A percentile compares a stretch with the other conserved stretches of the same genome.
phyloP scores from a whole-genome alignment of 1,140 invertebrate species.

The Teleopsis dalmanni region DNA sequence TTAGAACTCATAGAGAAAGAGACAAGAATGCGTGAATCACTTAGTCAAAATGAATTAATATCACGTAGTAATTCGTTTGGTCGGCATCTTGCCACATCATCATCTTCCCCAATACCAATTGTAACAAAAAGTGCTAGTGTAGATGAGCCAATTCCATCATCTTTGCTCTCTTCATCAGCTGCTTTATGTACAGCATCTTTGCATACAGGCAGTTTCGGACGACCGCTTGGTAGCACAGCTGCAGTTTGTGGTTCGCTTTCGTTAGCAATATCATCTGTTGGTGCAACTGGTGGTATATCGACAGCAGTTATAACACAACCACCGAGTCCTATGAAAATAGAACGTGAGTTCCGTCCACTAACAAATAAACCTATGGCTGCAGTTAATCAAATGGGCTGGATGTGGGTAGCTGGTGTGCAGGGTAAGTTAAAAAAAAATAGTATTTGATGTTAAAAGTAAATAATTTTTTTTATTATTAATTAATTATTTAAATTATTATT shows the following conservation, averaged over 20 bases:
- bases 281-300: slow-evolving; percentile 23
- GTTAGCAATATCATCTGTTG: slow-evolving; percentile 39
- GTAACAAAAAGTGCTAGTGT: slow-evolving; percentile 43
- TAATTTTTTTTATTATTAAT: no score
- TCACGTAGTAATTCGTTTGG: slow-evolving; percentile 43
- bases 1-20: slow-evolving; percentile 52
- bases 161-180: slow-evolving; percentile 9
- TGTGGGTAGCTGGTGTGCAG: slow-evolving; percentile 69
- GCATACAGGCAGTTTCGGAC: slow-evolving; percentile 20
- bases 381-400: slow-evolving; percentile 66
- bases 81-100: slow-evolving; percentile 31
- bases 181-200: slow-evolving; percentile 13
- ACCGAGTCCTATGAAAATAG: slow-evolving; percentile 40
- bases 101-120: slow-evolving; percentile 42
- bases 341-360: slow-evolving; percentile 38
- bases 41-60: slow-evolving; percentile 38
- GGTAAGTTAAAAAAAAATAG: no score
- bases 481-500: no score
- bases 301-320: slow-evolving; percentile 24
- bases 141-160: slow-evolving; percentile 30
- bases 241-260: slow-evolving; percentile 41
- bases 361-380: slow-evolving; percentile 48
- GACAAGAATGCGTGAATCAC: slow-evolving; percentile 35
- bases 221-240: slow-evolving; percentile 31
- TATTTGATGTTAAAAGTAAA: no score